phyloP scores from a whole-genome alignment of 2,113 vertebrate genomes.

The Casuarius casuarius region DNA sequence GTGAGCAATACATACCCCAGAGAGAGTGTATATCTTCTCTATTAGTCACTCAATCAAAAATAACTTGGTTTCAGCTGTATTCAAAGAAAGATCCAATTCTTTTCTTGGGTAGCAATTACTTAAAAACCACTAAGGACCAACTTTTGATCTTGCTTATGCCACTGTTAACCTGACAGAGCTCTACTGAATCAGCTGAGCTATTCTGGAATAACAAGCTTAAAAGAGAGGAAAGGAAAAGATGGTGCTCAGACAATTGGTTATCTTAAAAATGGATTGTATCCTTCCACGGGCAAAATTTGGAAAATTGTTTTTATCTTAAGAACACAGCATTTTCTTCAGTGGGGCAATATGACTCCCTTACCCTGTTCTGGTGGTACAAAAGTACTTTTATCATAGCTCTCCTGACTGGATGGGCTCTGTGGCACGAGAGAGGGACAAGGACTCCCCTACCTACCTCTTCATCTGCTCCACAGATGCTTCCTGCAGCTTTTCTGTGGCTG shows the following conservation, averaged over 20 bases:
- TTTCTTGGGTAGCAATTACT: constrained; percentile 2
- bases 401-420: neutral
- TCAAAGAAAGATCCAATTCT: neutral
- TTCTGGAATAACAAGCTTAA: neutral
- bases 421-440: neutral
- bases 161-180: neutral
- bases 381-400: neutral
- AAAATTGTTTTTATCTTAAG: neutral
- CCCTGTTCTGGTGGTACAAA: neutral
- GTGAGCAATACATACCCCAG: neutral
- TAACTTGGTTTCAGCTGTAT: neutral
- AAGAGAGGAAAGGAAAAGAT: neutral
- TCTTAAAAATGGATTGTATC: neutral
- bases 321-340: neutral
- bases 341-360: neutral
- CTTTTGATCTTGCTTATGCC: neutral
- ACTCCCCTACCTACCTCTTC: neutral
- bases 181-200: neutral
- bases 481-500: neutral
- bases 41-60: neutral
- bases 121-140: neutral
- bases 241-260: neutral
- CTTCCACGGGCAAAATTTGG: neutral
- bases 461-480: constrained; percentile 18
- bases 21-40: constrained; percentile 8